Base-by-base conservation (phyloP, 1,140 invertebrate species). In the Tyrophagus putrescentiae region DNA sequence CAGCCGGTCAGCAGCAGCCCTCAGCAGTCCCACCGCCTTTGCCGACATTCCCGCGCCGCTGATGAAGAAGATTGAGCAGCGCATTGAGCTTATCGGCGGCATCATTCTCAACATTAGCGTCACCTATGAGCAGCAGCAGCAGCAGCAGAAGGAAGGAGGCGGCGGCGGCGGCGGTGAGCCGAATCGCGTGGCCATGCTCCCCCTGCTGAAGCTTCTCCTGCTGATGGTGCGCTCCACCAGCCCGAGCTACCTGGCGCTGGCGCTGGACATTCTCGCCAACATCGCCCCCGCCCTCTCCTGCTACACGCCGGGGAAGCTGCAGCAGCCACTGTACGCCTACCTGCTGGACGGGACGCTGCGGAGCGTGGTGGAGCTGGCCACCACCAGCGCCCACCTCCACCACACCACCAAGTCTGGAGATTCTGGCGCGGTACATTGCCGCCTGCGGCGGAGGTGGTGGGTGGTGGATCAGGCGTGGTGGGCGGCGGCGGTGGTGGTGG, bases 201-300 rank as follows among this genome's bases (percentile, higher is more conserved):
- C 18, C 50, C 33, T 64, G 7, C 25, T 64, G 25, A 64, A 59
- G 54, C 54, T 64, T 25, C 32, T 64, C 21, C 9, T 52, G 13
- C 57, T 64, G 18, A 36, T 64, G 33, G n/a, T 58, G 1, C 13
- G 25, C 11, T 52, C 50, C 9, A 27, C 57, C 18, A 62, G 62
- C 32, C 28, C 31, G 33, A 29, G 32, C 41, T 64, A 33, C 13
- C 48, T 23, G 16, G 60, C 50, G 23, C 48, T 64, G 25, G 48
- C 61, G 25, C 32, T 64, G 39, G 63, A 64, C 21, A 62, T 63
- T 16, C 34, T 64, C 27, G 50, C 63, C 5, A 64, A 64, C 48
- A 59, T 62, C 32, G 16, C 57, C 39, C 32, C 57, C 9, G 21
- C 29, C 9, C 27, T 57, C 11, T 21, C 60, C 21, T 50, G 41